These are phyloP conservation scores for Lithobates sylvaticus DNA, from an alignment of 2,797 vertebrate genomes.

Conservation along the genomic window DNA sequence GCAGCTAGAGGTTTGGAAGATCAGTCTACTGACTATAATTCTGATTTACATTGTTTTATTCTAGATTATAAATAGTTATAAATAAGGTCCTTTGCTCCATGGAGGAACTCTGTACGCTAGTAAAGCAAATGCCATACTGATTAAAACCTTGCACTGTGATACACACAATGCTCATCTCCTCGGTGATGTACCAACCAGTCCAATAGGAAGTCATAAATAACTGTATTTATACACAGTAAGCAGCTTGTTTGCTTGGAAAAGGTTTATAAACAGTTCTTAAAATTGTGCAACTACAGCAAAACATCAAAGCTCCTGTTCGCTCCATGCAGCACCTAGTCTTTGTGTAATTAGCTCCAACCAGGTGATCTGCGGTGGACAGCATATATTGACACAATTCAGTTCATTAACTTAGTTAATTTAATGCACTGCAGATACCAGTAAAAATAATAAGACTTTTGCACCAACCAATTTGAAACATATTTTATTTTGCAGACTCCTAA, in stretches of 20 bases:
- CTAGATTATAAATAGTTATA: background rate
- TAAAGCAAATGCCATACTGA: background rate
- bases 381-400: background rate
- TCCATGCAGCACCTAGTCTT: background rate
- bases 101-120: background rate
- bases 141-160: background rate
- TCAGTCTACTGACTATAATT: background rate
- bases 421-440: background rate
- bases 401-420: constrained; percentile 1
- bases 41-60: background rate
- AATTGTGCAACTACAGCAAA: constrained; percentile 21
- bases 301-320: constrained; percentile 2
- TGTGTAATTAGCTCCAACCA: background rate
- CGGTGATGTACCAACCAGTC: background rate
- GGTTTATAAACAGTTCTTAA: background rate
- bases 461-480: background rate
- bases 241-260: background rate
- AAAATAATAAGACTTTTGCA: background rate
- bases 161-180: background rate
- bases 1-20: background rate
- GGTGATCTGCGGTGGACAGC: background rate
- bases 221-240: background rate
- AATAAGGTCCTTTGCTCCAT: background rate
- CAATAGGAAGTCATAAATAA: background rate
- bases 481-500: background rate